phyloP scores from a whole-genome alignment of 2,113 vertebrate genomes.

The Xyliphius kryptos region DNA sequence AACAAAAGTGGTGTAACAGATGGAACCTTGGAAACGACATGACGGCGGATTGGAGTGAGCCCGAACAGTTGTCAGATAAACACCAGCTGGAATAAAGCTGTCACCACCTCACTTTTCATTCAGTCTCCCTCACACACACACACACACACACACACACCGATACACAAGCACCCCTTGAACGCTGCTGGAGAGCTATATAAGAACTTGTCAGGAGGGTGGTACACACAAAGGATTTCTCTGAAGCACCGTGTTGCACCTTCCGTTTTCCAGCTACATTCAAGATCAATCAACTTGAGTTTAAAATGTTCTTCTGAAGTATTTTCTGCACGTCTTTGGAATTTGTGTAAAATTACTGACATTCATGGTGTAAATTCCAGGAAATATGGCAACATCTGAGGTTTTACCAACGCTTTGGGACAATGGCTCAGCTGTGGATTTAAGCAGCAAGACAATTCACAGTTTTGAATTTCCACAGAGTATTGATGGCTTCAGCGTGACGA shows the following conservation, averaged over 20 bases:
- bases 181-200: constrained; percentile 56
- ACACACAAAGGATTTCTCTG: constrained; percentile 19
- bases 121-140: constrained; percentile 19
- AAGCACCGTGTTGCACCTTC: constrained; percentile 3
- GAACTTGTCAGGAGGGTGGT: constrained; percentile 49
- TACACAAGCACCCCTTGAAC: constrained; percentile 27
- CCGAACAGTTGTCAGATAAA: constrained; percentile 30
- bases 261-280: constrained; percentile 1
- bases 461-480: constrained; percentile 14
- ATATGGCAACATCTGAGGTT: constrained; percentile 20
- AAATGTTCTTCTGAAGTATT: too few relatives aligned
- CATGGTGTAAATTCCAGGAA: not conserved
- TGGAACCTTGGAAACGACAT: constrained; percentile 62
- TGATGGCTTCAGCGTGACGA: constrained; percentile 43
- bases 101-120: too few relatives aligned
- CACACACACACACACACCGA: constrained; percentile 29
- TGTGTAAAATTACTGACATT: too few relatives aligned
- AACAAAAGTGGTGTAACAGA: constrained; percentile 63
- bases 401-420: constrained; percentile 17
- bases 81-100: constrained; percentile 35
- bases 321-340: too few relatives aligned
- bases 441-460: constrained; percentile 14
- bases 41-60: constrained; percentile 36
- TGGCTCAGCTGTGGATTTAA: constrained; percentile 7
- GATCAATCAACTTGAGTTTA: too few relatives aligned